Evolutionary conservation across 2,888 invertebrate species (phyloP).

Genomic region (Morpho deidamia): DNA sequence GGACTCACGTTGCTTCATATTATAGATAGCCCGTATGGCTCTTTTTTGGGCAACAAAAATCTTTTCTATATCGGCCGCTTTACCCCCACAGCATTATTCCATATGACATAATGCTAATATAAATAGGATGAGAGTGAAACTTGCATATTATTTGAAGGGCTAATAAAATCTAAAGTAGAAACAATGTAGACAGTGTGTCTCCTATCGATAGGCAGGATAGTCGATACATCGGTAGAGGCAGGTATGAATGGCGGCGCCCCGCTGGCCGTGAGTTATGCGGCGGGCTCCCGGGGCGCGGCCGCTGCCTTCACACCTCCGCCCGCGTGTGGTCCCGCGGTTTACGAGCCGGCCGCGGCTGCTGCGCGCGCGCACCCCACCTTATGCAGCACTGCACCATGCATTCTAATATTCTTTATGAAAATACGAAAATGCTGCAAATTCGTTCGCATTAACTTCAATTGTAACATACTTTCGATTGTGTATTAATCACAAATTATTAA

Average conservation of each 20-base stretch:
- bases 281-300: constrained; percentile 66
- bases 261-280: constrained; percentile 73
- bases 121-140: neutral
- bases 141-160: neutral
- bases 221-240: constrained; percentile 44
- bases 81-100: no score
- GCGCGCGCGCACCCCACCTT: constrained; percentile 39
- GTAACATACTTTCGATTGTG: no score
- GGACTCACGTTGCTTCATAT: no score
- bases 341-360: constrained; percentile 60
- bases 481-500: no score
- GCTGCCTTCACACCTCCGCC: constrained; percentile 76
- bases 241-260: constrained; percentile 75
- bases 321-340: constrained; percentile 77
- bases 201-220: constrained; percentile 29
- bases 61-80: no score
- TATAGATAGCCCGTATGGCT: no score
- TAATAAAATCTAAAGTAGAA: constrained; percentile 5
- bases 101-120: no score
- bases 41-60: no score
- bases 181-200: constrained; percentile 61
- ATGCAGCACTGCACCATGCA: constrained; percentile 15
- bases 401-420: neutral
- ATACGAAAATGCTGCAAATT: neutral
- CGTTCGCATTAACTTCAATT: no score